phyloP scores from a whole-genome alignment of 2,797 vertebrate genomes.

The Myripristis jacobus region DNA sequence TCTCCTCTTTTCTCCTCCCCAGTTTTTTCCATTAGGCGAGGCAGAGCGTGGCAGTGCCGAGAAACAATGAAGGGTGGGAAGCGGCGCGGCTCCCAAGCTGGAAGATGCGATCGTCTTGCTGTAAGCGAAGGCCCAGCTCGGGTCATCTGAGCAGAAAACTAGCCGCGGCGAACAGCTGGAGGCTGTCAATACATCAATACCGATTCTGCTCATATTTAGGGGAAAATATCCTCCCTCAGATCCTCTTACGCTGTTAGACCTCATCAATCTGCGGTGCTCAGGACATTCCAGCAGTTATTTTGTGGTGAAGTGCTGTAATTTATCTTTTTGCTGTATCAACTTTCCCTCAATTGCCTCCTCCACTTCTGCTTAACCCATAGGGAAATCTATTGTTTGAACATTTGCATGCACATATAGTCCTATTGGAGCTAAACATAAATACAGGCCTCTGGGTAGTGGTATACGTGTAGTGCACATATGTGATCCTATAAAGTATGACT shows the following conservation, averaged over 20 bases:
- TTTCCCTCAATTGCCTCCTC: too few relatives aligned
- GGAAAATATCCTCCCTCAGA: background rate
- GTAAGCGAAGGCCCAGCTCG: background rate
- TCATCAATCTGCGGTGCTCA: background rate
- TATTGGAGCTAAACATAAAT: too few relatives aligned
- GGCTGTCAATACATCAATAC: background rate
- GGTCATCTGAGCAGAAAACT: conserved; percentile 38
- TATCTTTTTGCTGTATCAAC: too few relatives aligned
- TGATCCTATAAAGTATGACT: too few relatives aligned
- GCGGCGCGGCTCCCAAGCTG: conserved; percentile 1
- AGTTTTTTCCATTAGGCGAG: conserved; percentile 47
- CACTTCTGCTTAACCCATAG: too few relatives aligned
- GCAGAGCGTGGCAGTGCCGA: conserved; percentile 8
- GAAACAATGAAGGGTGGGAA: conserved; percentile 32
- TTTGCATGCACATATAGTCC: too few relatives aligned
- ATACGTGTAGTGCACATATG: too few relatives aligned
- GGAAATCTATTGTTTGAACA: too few relatives aligned
- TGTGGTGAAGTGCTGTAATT: background rate
- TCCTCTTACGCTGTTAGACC: too few relatives aligned
- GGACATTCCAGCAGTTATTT: background rate
- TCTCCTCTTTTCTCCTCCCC: conserved; percentile 32
- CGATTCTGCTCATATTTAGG: background rate
- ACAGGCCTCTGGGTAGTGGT: too few relatives aligned
- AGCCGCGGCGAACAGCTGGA: conserved; percentile 10
- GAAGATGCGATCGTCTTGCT: conserved; percentile 38